These are phyloP conservation scores for Sebastes schlegelii DNA, from an alignment of 2,113 vertebrate genomes.

Conservation along the genomic window DNA sequence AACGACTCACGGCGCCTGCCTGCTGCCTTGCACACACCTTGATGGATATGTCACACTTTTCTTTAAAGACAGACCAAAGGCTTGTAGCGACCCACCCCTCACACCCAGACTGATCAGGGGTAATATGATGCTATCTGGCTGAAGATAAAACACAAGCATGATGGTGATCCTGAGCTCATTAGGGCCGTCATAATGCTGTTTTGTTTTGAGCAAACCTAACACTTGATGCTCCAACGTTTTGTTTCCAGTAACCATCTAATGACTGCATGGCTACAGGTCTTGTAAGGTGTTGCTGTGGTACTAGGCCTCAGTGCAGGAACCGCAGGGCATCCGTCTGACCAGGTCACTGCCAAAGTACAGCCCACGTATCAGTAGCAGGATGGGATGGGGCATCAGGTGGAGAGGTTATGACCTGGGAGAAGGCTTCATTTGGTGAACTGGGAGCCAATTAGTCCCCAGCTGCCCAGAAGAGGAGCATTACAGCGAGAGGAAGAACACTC, in stretches of 20 bases:
- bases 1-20: neutral
- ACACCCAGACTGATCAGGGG: constrained; percentile 58
- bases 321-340: neutral
- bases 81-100: constrained; percentile 37
- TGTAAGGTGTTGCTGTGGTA: constrained; percentile 16
- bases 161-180: constrained; percentile 49
- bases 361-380: constrained; percentile 58
- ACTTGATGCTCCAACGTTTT: constrained; percentile 15
- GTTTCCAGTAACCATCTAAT: constrained; percentile 49
- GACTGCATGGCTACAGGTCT: constrained; percentile 3
- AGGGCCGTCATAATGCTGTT: constrained; percentile 46
- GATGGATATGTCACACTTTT: constrained; percentile 62
- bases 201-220: constrained; percentile 56
- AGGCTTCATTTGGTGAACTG: constrained; percentile 71
- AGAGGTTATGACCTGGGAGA: constrained; percentile 68
- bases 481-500: constrained; percentile 42
- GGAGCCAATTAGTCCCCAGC: constrained; percentile 72
- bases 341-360: constrained; percentile 56
- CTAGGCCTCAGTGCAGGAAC: neutral
- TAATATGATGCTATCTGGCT: constrained; percentile 66
- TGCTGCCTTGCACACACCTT: constrained; percentile 21
- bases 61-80: constrained; percentile 72
- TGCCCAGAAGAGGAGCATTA: constrained; percentile 51
- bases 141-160: constrained; percentile 65
- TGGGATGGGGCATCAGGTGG: constrained; percentile 60